Evolutionary conservation across 2,888 invertebrate species (phyloP), one percentile per base, ranked within the genome.

Genomic region (Lepidocyrtoides sp.): DNA sequence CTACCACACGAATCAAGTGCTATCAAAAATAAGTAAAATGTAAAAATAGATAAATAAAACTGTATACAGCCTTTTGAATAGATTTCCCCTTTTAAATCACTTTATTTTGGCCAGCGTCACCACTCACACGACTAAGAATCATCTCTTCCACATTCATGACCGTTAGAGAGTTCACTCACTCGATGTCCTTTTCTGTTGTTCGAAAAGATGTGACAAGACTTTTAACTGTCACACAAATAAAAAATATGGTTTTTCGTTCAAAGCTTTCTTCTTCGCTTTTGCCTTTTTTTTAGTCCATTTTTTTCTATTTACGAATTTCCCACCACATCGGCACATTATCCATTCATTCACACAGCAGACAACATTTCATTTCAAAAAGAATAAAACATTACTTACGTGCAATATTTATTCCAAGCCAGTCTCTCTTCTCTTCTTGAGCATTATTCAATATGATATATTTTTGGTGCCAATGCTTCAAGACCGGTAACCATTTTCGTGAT

Each of bases 391-490:
- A 69, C 20, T 69, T 69, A 69, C 20, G 41, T 41, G 69, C 23
- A 69, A 69, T 69, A 69, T 69, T 69, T 69, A 69, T 69, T 69
- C 69, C 41, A 20, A 69, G n/a, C 69, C 69, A 41, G 69, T 69
- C 69, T 44, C 20, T 7, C 10, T 8, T n/a, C n/a, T 54, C 36
- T 36, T 4, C 36, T 36, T 5, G 57, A 57, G 41, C 29, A 69
- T 36, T 44, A 69, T 10, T 69, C 69, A 20, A 41, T 69, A 20
- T 41, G 17, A 41, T 41, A 41, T 69, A 69, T 69, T 41, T 66
- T 32, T 66, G 7, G n/a, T 29, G 32, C 66, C 69, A 69, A 29
- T 29, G 29, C 63, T 63, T 29, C 20, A 66, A 69, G 36, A 32
- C 20, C 8, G 41, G 20, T 41, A 69, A 14, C 48, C 10, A 8